Base-by-base conservation (phyloP, 2,113 vertebrate species). In the Anarhynchus alexandrinus region DNA sequence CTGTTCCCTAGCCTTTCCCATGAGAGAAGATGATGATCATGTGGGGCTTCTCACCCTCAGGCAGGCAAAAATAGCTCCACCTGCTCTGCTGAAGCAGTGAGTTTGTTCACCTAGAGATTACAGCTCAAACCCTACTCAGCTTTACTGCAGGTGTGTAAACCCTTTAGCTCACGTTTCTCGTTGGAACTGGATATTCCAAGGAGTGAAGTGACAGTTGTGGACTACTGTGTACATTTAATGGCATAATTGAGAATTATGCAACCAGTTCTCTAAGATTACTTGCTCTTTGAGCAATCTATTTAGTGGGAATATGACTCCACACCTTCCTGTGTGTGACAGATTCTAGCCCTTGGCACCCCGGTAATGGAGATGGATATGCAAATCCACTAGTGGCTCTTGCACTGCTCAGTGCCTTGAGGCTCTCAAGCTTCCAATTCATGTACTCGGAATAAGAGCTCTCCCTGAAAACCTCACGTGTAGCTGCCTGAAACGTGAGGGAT, bases 291-390 rank as follows among this genome's bases (percentile, higher is more conserved):
- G 58, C 71, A 47, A 89, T 57, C 36, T 12, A 4, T 91, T 95
- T 54, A 58, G 78, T 11, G 22, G 78, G 78, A 66, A 64, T 62
- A 22, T 19, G 58, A 90, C 61, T 94, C 67, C 73, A 59, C 80
- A 91, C 92, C 87, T 95, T 80, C 49, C 70, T 69, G 21, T 40
- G 74, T 2, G 27, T 82, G 89, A 70, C 89, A 91, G 84, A 58
- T 55, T 9, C 80, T 45, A 72, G 95, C 96, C 86, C 62, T 47
- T 52, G 89, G 78, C 70, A 91, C n/a, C 40, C 58, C 62, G 45
- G 49, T 82, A 85, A 90, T 91, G 73, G 92, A 96, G 84, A 90
- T 38, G 57, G 88, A 91, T 73, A 95, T 87, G 81, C 89, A 96
- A 96, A 94, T 94, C 58, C 78, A 88, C 74, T n/a, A 32, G n/a